Evolutionary conservation across 2,113 vertebrate genomes (phyloP).

Genomic region (Mormyrus iriodes): DNA sequence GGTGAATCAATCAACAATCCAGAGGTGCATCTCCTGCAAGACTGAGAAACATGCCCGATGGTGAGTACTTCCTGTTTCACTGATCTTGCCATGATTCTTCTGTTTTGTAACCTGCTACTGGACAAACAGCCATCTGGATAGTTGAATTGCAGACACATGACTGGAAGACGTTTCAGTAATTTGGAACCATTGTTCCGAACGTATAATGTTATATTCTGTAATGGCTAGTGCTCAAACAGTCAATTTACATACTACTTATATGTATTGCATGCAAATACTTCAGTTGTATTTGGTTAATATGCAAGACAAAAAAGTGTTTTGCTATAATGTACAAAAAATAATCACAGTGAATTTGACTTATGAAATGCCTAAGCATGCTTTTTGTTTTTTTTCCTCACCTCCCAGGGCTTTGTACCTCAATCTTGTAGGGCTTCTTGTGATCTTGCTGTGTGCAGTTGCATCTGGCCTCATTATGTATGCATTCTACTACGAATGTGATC

Average conservation of each 20-base stretch:
- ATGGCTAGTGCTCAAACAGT: neutral
- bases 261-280: neutral
- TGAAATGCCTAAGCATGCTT: neutral
- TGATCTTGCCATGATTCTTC: neutral
- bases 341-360: neutral
- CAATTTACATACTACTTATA: neutral
- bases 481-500: constrained; percentile 68
- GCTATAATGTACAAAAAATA: neutral
- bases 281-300: neutral
- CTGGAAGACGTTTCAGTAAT: neutral
- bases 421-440: constrained; percentile 71
- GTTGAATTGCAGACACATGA: neutral
- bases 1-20: constrained; percentile 78
- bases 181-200: neutral
- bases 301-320: neutral
- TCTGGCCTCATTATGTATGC: constrained; percentile 76
- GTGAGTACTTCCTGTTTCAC: constrained; percentile 51
- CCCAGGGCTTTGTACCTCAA: constrained; percentile 76
- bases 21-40: constrained; percentile 77
- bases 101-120: neutral
- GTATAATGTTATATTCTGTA: neutral
- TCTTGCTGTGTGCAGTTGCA: constrained; percentile 66
- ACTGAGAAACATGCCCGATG: constrained; percentile 69
- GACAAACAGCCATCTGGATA: neutral
- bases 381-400: constrained; percentile 5